These are phyloP conservation scores for Nannoperca obscura DNA, from an alignment of 2,797 vertebrate genomes.

Conservation along the genomic window DNA sequence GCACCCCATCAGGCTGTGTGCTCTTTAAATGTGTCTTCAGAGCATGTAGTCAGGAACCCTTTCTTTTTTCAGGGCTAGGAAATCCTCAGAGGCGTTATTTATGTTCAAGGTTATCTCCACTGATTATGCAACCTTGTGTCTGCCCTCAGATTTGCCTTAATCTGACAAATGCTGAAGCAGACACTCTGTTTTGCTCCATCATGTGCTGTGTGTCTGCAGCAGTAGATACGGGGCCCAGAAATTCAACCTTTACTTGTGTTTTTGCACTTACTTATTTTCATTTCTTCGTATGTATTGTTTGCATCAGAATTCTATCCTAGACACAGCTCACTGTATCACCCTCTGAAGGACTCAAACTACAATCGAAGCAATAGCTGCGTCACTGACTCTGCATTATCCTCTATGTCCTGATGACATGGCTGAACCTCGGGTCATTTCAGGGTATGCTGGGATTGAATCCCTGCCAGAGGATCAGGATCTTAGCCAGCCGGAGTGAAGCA, in stretches of 20 bases:
- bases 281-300: background rate
- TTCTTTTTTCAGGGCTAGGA: slow-evolving; percentile 13
- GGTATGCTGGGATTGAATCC: slow-evolving; percentile 11
- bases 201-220: slow-evolving; percentile 2
- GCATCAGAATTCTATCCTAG: slow-evolving; percentile 3
- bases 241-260: slow-evolving; percentile 6
- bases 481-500: slow-evolving; percentile 3
- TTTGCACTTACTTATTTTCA: background rate
- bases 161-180: slow-evolving; percentile 27
- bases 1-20: background rate
- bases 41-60: background rate
- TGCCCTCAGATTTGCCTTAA: slow-evolving; percentile 39
- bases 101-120: slow-evolving; percentile 29
- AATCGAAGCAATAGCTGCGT: background rate
- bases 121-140: slow-evolving; percentile 30
- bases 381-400: slow-evolving; percentile 32
- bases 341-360: slow-evolving; percentile 1
- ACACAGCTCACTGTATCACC: slow-evolving; percentile 5
- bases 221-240: slow-evolving; percentile 4
- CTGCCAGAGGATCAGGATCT: slow-evolving; percentile 42
- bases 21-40: background rate
- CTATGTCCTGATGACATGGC: slow-evolving; percentile 16
- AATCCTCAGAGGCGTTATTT: slow-evolving; percentile 35
- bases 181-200: background rate
- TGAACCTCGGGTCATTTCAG: slow-evolving; percentile 31